Percentiles rank a stretch among this genome's conserved stretches.
phyloP scores from a whole-genome alignment of 2,888 invertebrate genomes.

The Plebejus anna region DNA sequence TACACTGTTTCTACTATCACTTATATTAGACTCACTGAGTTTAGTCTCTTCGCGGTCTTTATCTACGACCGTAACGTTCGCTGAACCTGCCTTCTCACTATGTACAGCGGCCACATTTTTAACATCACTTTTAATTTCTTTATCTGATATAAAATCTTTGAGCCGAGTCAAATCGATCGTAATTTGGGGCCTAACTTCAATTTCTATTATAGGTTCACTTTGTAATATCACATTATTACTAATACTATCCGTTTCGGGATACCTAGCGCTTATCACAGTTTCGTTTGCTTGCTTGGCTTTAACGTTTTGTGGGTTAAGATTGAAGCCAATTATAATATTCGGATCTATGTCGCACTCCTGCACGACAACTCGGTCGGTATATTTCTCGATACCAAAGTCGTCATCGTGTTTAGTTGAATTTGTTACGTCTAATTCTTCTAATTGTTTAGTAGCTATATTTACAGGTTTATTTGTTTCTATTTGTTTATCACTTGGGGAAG shows the following conservation, averaged over 20 bases:
- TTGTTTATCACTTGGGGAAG: slow-evolving; percentile 13
- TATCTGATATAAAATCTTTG: slow-evolving; percentile 16
- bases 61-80: slow-evolving; percentile 30
- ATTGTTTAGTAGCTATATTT: slow-evolving; percentile 22
- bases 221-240: slow-evolving; percentile 30
- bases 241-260: slow-evolving; percentile 30
- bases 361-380: slow-evolving; percentile 29
- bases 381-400: slow-evolving; percentile 28
- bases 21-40: slow-evolving; percentile 28
- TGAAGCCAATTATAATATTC: slow-evolving; percentile 26
- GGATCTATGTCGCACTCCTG: slow-evolving; percentile 30
- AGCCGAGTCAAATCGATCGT: slow-evolving; percentile 23
- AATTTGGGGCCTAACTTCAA: slow-evolving; percentile 28
- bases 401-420: slow-evolving; percentile 12
- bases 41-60: slow-evolving; percentile 24
- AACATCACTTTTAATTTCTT: slow-evolving; percentile 30
- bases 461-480: slow-evolving; percentile 19
- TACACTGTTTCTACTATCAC: slow-evolving; percentile 35
- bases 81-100: slow-evolving; percentile 31
- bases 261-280: slow-evolving; percentile 28
- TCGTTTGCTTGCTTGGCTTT: slow-evolving; percentile 32
- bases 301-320: slow-evolving; percentile 26
- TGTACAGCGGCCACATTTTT: slow-evolving; percentile 33
- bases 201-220: slow-evolving; percentile 27
- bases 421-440: slow-evolving; percentile 18